Evolutionary conservation across 2,888 invertebrate genomes (phyloP).

Genomic region (Parthenolecanium corni): DNA sequence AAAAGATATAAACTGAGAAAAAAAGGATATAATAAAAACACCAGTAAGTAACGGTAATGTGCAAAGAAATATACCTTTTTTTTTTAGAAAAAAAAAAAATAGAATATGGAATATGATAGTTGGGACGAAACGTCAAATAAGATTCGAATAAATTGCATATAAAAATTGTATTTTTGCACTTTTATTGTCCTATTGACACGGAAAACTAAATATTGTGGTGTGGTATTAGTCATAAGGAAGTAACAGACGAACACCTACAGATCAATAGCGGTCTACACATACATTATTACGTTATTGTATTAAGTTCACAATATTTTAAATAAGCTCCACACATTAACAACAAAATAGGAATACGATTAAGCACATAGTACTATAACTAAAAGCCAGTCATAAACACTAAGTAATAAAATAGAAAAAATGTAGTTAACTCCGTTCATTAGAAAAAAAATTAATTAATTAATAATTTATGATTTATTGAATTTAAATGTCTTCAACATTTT

Average conservation of each 20-base stretch:
- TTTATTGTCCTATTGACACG: constrained; percentile 23
- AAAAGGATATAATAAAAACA: constrained; percentile 23
- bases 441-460: neutral
- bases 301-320: constrained; percentile 14
- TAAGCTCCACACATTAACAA: constrained; percentile 28
- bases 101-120: neutral
- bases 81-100: too few species aligned
- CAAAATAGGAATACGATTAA: constrained; percentile 1
- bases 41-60: constrained; percentile 22
- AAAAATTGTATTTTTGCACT: neutral
- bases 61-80: constrained; percentile 10
- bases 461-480: neutral
- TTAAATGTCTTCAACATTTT: neutral
- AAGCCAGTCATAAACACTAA: neutral
- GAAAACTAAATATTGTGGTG: constrained; percentile 16
- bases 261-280: neutral
- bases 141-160: neutral
- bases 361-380: constrained; percentile 9
- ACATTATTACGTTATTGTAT: neutral
- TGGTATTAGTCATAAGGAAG: neutral
- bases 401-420: neutral
- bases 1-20: constrained; percentile 7
- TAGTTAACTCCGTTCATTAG: neutral
- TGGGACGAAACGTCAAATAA: constrained; percentile 1
- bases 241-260: neutral